Base-by-base conservation (phyloP, 2,113 vertebrate genomes). In the Orycteropus afer region DNA sequence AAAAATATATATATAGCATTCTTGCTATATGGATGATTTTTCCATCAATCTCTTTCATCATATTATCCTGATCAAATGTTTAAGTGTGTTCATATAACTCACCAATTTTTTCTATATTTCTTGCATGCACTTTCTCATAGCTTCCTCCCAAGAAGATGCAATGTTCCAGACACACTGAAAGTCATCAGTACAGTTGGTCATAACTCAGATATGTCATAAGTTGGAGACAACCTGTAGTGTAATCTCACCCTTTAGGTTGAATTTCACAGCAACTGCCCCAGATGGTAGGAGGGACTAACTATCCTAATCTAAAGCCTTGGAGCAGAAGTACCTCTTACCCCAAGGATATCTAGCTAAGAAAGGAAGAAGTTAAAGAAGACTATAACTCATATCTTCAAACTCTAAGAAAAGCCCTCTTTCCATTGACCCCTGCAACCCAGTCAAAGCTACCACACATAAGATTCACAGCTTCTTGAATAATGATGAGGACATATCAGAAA, bases 261-360 rank as follows among this genome's bases (percentile, higher is more conserved):
- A 91, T 71, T 96, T 88, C 93, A 81, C 51, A 88, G 59, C 40
- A 86, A 55, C 13, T 3, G 0, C 65, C 89, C 67, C 81, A 90
- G 69, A 80, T 20, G 32, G 57, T 40, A 40, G 9, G 5, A 81
- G 61, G 51, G n/a, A 67, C 61, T 78, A 55, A 86, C 45, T n/a
- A 77, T 37, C 69, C 57, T 49, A 42, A 77, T 49, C 67, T 78
- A 87, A 89, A 92, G 78, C 40, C 73, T 32, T 55, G 45, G 40
- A 95, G 40, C 55, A 76, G 20, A 94, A 94, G 23, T 29, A 10
- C 29, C 5, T 34, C 82, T 90, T 13, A 5, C 74, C 13, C 40
- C 45, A 57, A 63, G 34, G 49, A 86, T 55, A 25, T n/a, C 42
- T 55, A 89, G 0, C 51, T 5, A 27, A 32, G 81, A 85, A 78